Evolutionary conservation across 2,113 vertebrate genomes (phyloP).

Genomic region (Lontra canadensis): DNA sequence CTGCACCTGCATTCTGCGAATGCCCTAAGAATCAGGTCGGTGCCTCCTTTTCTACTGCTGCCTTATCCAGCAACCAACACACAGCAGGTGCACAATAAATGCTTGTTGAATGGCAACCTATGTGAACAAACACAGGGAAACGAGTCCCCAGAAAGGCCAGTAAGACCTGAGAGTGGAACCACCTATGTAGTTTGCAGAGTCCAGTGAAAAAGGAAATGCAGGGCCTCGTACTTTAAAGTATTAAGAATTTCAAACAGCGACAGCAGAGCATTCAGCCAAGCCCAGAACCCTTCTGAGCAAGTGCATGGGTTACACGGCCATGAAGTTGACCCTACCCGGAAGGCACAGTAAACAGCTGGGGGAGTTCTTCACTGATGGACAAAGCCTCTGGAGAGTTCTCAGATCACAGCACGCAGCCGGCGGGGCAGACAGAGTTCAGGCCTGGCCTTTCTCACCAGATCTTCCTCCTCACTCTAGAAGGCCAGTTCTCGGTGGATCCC

Average conservation of each 20-base stretch:
- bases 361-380: not conserved
- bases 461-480: not conserved
- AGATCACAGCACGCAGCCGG: not conserved
- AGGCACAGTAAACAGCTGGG: not conserved
- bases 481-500: not conserved
- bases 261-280: not conserved
- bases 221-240: not conserved
- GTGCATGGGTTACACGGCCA: accelerated
- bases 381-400: not conserved
- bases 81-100: not conserved
- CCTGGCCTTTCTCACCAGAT: not conserved
- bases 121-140: not conserved
- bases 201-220: not conserved
- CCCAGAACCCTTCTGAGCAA: not conserved
- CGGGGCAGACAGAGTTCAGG: not conserved
- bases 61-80: not conserved
- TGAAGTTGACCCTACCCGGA: accelerated
- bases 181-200: too few species aligned
- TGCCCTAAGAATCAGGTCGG: not conserved
- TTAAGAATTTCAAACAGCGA: not conserved
- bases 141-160: accelerated
- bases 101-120: accelerated
- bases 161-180: not conserved
- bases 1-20: not conserved
- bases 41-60: not conserved